Percentiles rank a stretch among this genome's conserved stretches.
Conservation (phyloP, 1,140 invertebrate species). For the Pentalonia nigronervosa region DNA sequence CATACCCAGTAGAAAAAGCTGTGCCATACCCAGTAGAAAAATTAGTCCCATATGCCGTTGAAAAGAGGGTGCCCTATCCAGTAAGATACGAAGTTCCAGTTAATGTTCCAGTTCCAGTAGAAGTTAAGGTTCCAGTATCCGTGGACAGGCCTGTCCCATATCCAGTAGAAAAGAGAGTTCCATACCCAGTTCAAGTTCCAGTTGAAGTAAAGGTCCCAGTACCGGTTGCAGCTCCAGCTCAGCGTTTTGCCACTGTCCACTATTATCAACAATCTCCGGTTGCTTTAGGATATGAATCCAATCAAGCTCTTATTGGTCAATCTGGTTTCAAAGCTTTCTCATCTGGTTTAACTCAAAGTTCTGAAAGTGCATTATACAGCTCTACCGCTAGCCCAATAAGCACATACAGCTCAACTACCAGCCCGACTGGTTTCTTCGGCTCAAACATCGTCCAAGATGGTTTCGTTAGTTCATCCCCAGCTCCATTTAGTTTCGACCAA, state of each 20-base stretch:
- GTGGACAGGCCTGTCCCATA: conserved; percentile 77
- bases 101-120: conserved; percentile 73
- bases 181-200: conserved; percentile 74
- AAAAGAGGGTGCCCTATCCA: conserved; percentile 71
- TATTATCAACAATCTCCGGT: conserved; percentile 38
- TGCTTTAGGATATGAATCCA: not conserved
- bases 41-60: conserved; percentile 71
- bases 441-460: not conserved
- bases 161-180: conserved; percentile 74
- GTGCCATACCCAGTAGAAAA: conserved; percentile 67
- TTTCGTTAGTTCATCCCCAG: not conserved
- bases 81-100: conserved; percentile 79
- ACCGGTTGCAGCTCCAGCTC: conserved; percentile 66
- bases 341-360: not conserved
- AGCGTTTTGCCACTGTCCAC: conserved; percentile 60
- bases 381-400: not conserved
- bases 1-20: conserved; percentile 63
- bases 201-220: conserved; percentile 65
- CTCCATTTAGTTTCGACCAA: not conserved
- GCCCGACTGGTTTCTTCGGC: not conserved
- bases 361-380: not conserved
- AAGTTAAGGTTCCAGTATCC: conserved; percentile 68
- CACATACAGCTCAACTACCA: not conserved
- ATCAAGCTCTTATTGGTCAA: not conserved
- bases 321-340: not conserved